Conservation (phyloP, 2,797 vertebrate genomes). For the Anniella stebbinsi region DNA sequence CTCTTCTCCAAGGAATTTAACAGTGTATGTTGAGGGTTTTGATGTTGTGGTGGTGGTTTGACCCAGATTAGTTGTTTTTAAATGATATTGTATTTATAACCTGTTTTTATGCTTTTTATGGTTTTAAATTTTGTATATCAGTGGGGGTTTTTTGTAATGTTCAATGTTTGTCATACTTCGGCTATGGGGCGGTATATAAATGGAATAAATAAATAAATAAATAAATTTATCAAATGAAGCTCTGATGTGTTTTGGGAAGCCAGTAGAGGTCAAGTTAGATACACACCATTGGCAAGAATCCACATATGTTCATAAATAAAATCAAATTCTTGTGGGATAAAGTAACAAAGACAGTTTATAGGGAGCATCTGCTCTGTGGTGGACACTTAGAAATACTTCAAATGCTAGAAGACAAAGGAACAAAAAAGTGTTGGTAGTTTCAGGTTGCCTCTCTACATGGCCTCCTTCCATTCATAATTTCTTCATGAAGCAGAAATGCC, state of each 20-base stretch:
- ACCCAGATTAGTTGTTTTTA: too few species aligned
- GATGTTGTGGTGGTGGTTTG: too few species aligned
- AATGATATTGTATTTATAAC: too few species aligned
- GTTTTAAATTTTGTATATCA: too few species aligned
- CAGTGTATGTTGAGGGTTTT: too few species aligned
- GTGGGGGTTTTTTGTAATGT: too few species aligned
- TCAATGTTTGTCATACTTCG: too few species aligned
- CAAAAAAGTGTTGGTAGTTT: neutral
- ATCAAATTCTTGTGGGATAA: neutral
- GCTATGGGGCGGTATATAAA: too few species aligned
- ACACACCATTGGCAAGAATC: neutral
- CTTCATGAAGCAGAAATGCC: slow-evolving; percentile 1
- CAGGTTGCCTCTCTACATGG: neutral
- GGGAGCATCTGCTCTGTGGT: neutral
- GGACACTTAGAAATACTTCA: neutral
- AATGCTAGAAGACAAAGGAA: neutral
- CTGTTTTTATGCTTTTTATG: too few species aligned
- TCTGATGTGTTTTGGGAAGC: neutral
- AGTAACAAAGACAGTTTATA: neutral
- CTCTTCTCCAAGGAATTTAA: too few species aligned
- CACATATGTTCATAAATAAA: neutral
- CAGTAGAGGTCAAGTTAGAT: neutral
- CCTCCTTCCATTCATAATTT: neutral
- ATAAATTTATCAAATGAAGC: neutral
- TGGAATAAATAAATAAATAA: too few species aligned